Evolutionary conservation across 2,113 vertebrate genomes (phyloP), one percentile per base, ranked within the genome.

Genomic region (Vombatus ursinus): DNA sequence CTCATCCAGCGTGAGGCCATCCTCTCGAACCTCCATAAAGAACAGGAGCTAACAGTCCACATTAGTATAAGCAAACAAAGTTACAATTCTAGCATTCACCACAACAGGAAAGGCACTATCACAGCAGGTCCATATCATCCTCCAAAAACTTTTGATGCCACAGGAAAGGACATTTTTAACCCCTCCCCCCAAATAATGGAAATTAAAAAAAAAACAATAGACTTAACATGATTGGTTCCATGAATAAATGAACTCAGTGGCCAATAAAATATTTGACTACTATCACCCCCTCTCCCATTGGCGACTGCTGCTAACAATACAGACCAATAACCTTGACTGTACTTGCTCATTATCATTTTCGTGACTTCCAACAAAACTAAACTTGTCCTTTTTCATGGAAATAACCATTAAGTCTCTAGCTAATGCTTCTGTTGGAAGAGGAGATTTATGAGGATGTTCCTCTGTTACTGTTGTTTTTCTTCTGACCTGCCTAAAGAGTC

Each of bases 51-150:
- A 97, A 97, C 97, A 97, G 96, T 98, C 96, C 4, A 37, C 95
- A 98, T 98, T 96, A 98, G 97, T 92, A 54, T 96, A 98, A 95
- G 96, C 96, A 96, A 98, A 94, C 95, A 90, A 95, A 98, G 95
- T 96, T 96, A 96, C 68, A 95, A 91, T 93, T 50, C 57, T 92
- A 96, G 84, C 92, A 98, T 98, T 98, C 94, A 96, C 98, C 98
- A 98, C 97, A 98, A 98, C 97, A 97, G 98, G 98, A 98, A 99
- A 99, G 98, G 98, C 98, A 99, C 98, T 98, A 98, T 98, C 98
- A 98, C 97, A 98, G 97, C 97, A 98, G 97, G 19, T 94, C 95
- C 97, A 92, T 96, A 93, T 96, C 98, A 98, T 98, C 97, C 97
- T 97, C 96, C 98, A 97, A 91, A 49, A 57, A 91, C 90, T 94